Conservation (phyloP, 2,888 invertebrate species). For the Sympetrum striolatum region DNA sequence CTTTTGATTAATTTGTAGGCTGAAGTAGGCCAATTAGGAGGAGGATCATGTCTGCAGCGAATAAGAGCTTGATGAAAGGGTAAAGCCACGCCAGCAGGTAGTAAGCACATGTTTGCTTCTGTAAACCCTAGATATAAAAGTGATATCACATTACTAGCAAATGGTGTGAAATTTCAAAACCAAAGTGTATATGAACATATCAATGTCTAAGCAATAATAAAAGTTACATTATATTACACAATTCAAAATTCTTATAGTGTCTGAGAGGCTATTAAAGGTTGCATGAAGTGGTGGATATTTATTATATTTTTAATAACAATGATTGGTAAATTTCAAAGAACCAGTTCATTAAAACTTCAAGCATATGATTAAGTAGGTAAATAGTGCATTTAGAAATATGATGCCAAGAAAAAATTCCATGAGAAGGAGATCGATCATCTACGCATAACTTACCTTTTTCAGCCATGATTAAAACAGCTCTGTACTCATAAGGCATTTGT, state of each 20-base stretch:
- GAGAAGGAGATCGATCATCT: neutral
- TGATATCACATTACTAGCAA: slow-evolving; percentile 15
- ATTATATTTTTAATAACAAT: no score
- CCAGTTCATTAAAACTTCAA: slow-evolving; percentile 19
- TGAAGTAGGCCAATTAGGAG: slow-evolving; percentile 73
- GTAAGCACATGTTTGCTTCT: slow-evolving; percentile 71
- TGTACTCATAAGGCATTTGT: slow-evolving; percentile 56
- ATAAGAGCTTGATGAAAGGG: slow-evolving; percentile 74
- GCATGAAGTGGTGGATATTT: no score
- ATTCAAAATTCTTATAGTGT: no score
- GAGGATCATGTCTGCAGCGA: slow-evolving; percentile 73
- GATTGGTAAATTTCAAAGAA: neutral
- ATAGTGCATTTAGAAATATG: no score
- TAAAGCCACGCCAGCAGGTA: slow-evolving; percentile 75
- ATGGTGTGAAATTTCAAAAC: no score
- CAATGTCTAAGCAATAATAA: no score
- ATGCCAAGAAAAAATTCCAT: slow-evolving; percentile 31
- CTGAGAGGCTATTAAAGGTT: no score
- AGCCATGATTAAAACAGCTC: slow-evolving; percentile 65
- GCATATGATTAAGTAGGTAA: no score
- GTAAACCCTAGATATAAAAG: slow-evolving; percentile 64
- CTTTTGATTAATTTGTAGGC: slow-evolving; percentile 76
- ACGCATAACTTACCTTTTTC: slow-evolving; percentile 59
- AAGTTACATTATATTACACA: no score
- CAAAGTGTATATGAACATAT: no score